Conservation (phyloP, 2,113 vertebrate species). For the Clarias magur region DNA sequence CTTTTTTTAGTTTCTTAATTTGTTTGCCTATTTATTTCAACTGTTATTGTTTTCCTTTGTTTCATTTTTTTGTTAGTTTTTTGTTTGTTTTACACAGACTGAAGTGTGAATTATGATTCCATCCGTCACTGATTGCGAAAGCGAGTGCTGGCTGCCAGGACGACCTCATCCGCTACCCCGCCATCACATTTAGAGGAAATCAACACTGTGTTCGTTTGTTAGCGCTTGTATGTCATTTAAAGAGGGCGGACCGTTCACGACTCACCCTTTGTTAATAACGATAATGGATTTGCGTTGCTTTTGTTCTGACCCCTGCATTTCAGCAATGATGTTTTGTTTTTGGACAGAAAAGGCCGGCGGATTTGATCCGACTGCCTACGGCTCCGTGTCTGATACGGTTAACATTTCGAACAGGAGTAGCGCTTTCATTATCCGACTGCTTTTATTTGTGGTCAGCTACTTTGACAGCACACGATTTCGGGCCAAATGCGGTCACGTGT, state of each 20-base stretch:
- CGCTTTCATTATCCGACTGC: not conserved
- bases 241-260: not conserved
- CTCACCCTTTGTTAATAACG: not conserved
- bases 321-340: not conserved
- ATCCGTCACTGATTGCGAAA: not conserved
- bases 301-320: not conserved
- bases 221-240: not conserved
- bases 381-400: not conserved
- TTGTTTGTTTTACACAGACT: not conserved
- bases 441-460: not conserved
- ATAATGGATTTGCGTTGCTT: not conserved
- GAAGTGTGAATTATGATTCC: not conserved
- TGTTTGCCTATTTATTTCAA: not conserved
- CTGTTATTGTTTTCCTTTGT: not conserved
- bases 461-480: not conserved
- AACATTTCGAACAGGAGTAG: not conserved
- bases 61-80: not conserved
- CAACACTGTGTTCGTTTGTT: not conserved
- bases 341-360: not conserved
- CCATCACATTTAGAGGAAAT: not conserved
- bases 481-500: not conserved
- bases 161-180: not conserved
- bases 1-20: not conserved
- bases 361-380: not conserved
- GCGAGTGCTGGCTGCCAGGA: not conserved